These are phyloP conservation scores for Muschampia plurimacula DNA, from an alignment of 2,888 invertebrate genomes.

Conservation along the genomic window DNA sequence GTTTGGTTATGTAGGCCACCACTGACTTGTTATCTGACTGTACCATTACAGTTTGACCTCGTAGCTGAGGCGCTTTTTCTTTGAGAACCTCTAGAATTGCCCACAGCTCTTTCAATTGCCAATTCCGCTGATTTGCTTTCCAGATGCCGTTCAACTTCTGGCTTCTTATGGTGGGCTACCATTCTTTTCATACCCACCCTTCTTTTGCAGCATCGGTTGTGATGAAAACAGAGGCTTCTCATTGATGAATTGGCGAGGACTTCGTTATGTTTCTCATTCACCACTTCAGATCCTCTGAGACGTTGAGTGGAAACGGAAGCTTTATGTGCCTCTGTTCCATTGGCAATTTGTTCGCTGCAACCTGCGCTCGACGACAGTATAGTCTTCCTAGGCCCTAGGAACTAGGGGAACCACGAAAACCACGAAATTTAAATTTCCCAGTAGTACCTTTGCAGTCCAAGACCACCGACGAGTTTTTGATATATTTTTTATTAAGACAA, in stretches of 20 bases:
- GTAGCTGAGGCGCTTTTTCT: background rate
- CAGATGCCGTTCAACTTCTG: background rate
- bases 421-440: background rate
- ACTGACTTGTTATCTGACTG: background rate
- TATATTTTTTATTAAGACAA: background rate
- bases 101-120: background rate
- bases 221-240: background rate
- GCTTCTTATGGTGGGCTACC: background rate
- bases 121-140: background rate
- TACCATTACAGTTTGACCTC: background rate
- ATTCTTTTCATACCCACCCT: too few relatives aligned
- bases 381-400: background rate
- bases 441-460: background rate
- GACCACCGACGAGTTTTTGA: background rate
- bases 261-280: background rate
- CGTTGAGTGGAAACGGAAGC: background rate
- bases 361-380: background rate
- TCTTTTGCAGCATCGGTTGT: background rate
- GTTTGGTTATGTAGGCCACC: background rate
- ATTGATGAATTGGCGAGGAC: background rate
- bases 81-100: background rate
- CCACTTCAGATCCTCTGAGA: background rate
- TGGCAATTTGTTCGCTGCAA: background rate
- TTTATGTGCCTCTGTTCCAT: background rate
- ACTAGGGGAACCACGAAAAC: background rate